Percentiles rank a stretch among this genome's conserved stretches.
phyloP scores from a whole-genome alignment of 2,113 vertebrate species.

The Stigmatopora argus region DNA sequence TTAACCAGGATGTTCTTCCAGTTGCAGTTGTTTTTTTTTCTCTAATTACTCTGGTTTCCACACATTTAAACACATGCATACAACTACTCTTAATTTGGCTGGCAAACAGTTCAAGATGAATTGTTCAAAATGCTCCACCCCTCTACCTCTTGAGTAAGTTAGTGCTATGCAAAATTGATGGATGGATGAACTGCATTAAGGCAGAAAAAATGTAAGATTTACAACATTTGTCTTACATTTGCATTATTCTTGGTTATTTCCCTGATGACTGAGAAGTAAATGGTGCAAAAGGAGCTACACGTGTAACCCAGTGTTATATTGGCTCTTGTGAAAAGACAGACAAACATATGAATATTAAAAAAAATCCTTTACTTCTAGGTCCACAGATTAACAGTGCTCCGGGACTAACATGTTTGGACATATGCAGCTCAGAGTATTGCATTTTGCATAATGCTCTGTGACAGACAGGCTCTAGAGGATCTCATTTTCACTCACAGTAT shows the following conservation, averaged over 20 bases:
- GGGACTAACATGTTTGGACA: constrained; percentile 43
- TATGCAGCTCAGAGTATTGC: constrained; percentile 36
- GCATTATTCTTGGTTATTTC: neutral
- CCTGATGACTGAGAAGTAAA: constrained; percentile 1
- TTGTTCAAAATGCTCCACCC: neutral
- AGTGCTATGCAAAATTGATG: neutral
- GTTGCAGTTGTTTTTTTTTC: neutral
- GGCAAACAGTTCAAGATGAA: neutral
- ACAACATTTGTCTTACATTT: too few species aligned
- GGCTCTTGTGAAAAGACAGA: constrained; percentile 19
- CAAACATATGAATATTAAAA: constrained; percentile 14
- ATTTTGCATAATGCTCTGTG: constrained; percentile 56
- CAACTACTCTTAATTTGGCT: neutral
- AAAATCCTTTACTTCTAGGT: constrained; percentile 14
- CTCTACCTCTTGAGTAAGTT: neutral
- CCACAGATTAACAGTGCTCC: constrained; percentile 12
- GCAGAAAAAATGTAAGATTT: too few species aligned
- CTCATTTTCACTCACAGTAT: constrained; percentile 53
- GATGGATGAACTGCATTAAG: neutral
- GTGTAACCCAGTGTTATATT: neutral
- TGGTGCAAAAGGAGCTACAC: neutral
- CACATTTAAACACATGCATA: neutral
- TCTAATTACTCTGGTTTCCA: neutral
- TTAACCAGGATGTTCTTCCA: neutral
- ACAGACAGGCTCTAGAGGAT: constrained; percentile 50